Conservation (phyloP, 2,113 vertebrate species). For the Emydocephalus ijimae region DNA sequence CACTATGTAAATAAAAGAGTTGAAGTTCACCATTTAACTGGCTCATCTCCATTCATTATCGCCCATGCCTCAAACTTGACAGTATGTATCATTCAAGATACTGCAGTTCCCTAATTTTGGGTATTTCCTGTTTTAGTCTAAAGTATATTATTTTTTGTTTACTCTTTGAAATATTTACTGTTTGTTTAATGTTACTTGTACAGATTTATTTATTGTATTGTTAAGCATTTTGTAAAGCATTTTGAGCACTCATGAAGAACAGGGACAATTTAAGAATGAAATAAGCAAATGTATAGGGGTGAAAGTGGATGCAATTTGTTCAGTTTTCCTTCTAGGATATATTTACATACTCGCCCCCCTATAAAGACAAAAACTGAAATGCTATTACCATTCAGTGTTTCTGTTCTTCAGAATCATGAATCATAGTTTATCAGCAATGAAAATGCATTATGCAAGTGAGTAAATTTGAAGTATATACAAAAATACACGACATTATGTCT, state of each 20-base stretch:
- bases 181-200: neutral
- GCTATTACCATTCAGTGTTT: neutral
- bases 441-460: neutral
- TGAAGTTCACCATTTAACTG: no score
- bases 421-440: neutral
- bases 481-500: neutral
- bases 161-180: neutral
- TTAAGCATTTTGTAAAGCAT: neutral
- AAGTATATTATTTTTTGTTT: neutral
- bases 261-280: neutral
- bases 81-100: neutral
- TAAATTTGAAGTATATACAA: neutral
- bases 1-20: no score
- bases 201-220: neutral
- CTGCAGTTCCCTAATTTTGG: neutral
- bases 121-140: neutral
- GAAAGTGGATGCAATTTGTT: neutral
- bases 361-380: neutral
- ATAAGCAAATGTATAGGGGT: neutral
- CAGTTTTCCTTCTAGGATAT: neutral
- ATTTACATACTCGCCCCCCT: neutral
- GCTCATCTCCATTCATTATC: no score
- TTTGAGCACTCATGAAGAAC: neutral
- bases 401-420: neutral
- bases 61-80: no score